Evolutionary conservation across 2,888 invertebrate species (phyloP), one percentile per base, ranked within the genome.

Genomic region (Tetropium fuscum): DNA sequence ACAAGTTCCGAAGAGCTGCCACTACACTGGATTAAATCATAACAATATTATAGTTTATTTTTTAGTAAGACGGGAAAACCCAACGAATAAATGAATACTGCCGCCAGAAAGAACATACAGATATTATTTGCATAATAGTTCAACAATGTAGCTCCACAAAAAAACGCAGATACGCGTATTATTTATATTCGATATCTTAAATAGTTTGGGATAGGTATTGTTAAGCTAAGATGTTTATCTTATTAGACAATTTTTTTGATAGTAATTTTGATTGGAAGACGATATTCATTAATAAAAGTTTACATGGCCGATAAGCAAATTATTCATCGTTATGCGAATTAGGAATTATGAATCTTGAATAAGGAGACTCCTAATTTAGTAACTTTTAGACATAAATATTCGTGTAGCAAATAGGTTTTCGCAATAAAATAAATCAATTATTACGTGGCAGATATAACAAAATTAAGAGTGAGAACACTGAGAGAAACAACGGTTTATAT

Each of bases 181-280:
- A 34, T 34, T 34, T 34, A 15, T 13, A 34, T 34, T 34, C 13
- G 34, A 34, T 34, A 13, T 34, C 34, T 34, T 7, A 34, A 34
- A 34, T 34, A 34, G 34, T 34, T 34, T 34, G 34, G 34, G 34
- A 13, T 34, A 15, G 34, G 34, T 34, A 34, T 34, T 34, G 34
- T 34, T 7, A 34, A n/a, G n/a, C 7, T 15, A 13, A 11, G 34
- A 34, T 34, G 6, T 13, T 34, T 34, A 34, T 34, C 34, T 11
- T n/a, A n/a, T n/a, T 34, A 11, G 13, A 3, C 13, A 13, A 13
- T 1, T 11, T 34, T 34, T 34, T 34, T 34, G 5, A 7, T 13
- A 34, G 11, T 34, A 7, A 15, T 34, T 34, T 34, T 34, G 34
- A 7, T 34, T 34, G 34, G 15, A 34, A 13, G 34, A 34, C 11